A percentile compares a stretch with the other conserved stretches of the same genome.
phyloP scores from a whole-genome alignment of 2,113 vertebrate genomes.

The Stigmatopora argus region DNA sequence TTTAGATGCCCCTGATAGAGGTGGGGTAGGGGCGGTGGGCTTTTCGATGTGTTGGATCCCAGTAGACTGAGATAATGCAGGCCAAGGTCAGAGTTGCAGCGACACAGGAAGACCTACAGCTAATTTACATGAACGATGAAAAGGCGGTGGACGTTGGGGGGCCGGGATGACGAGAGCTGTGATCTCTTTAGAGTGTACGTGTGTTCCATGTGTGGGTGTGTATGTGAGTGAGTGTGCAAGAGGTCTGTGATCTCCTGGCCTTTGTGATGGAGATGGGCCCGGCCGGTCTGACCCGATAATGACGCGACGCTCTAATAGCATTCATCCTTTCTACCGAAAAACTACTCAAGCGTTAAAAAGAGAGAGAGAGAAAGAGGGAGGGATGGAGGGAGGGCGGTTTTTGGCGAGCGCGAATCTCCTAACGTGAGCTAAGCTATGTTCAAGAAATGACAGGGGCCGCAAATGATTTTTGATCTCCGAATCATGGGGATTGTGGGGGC shows the following conservation, averaged over 20 bases:
- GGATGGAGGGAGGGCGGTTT: conserved; percentile 20
- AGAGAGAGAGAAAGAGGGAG: conserved; percentile 18
- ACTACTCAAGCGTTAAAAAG: conserved; percentile 67
- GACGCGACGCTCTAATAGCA: conserved; percentile 69
- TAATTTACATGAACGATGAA: conserved; percentile 72
- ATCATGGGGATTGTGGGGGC: conserved; percentile 45
- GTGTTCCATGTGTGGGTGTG: conserved; percentile 8
- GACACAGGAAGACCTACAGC: conserved; percentile 58
- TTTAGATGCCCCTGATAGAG: conserved; percentile 42
- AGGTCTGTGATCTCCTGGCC: conserved; percentile 69
- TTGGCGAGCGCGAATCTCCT: conserved; percentile 27
- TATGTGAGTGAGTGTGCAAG: conserved; percentile 11
- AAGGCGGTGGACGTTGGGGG: conserved; percentile 44
- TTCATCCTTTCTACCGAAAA: conserved; percentile 69
- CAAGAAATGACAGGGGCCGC: conserved; percentile 60
- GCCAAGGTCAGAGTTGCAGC: conserved; percentile 70
- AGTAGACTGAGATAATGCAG: conserved; percentile 61
- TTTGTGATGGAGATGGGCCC: conserved; percentile 73
- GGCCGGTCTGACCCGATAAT: conserved; percentile 67
- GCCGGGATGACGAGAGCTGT: conserved; percentile 43
- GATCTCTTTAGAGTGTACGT: conserved; percentile 58
- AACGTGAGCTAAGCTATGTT: conserved; percentile 60
- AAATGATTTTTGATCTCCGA: conserved; percentile 65
- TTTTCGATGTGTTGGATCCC: conserved; percentile 49
- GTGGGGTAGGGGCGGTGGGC: conserved; percentile 28